Percentiles rank a stretch among this genome's conserved stretches.
Conservation (phyloP, 1,140 invertebrate species). For the Coptotermes formosanus region DNA sequence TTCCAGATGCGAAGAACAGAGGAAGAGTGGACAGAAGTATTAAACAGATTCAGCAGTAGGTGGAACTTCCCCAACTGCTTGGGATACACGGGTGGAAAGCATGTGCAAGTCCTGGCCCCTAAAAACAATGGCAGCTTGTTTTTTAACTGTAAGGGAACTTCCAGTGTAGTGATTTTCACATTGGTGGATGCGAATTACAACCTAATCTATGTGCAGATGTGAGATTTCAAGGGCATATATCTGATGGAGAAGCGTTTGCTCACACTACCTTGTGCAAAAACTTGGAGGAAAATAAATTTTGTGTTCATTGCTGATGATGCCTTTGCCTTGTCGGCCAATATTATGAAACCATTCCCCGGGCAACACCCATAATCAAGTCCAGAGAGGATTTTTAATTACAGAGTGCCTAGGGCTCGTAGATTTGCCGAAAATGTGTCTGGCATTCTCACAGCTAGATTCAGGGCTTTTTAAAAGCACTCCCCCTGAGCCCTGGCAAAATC, state of each 20-base stretch:
- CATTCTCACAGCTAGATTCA: constrained; percentile 38
- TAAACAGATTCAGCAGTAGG: too few species aligned
- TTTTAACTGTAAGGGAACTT: neutral
- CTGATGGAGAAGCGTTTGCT: constrained; percentile 7
- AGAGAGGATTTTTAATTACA: constrained; percentile 41
- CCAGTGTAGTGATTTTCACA: too few species aligned
- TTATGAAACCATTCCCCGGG: constrained; percentile 41
- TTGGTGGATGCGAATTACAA: too few species aligned
- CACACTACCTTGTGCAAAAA: neutral
- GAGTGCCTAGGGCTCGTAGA: constrained; percentile 40
- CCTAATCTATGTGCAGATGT: neutral
- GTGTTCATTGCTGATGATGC: constrained; percentile 46
- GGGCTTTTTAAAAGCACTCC: constrained; percentile 36
- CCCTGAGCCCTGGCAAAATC: constrained; percentile 37
- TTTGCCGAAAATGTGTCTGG: constrained; percentile 49
- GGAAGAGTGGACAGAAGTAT: too few species aligned
- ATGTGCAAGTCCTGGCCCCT: too few species aligned
- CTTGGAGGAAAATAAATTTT: constrained; percentile 24
- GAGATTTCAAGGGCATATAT: neutral
- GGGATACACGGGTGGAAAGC: too few species aligned
- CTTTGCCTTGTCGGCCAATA: constrained; percentile 40
- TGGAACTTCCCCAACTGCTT: too few species aligned
- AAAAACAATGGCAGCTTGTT: too few species aligned
- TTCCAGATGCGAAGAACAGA: too few species aligned
- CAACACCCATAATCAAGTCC: constrained; percentile 34